Conservation (phyloP, 2,797 vertebrate species). For the Etheostoma perlongum region DNA sequence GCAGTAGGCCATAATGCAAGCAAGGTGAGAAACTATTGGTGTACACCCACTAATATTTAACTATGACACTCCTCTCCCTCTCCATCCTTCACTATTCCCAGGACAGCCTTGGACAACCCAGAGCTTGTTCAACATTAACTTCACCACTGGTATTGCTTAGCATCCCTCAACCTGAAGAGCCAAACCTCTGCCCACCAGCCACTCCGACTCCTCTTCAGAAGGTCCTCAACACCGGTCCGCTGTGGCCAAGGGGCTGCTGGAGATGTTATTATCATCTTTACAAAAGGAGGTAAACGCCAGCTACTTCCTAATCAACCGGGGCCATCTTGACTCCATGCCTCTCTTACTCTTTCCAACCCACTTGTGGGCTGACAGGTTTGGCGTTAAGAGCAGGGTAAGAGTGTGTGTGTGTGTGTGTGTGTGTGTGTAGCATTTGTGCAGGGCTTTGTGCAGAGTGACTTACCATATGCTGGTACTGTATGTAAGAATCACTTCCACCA, state of each 20-base stretch:
- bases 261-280: constrained; percentile 79
- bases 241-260: constrained; percentile 63
- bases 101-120: not conserved
- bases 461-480: not conserved
- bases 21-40: too few relatives aligned
- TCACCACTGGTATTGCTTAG: constrained; percentile 40
- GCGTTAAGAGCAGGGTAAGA: constrained; percentile 50
- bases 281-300: constrained; percentile 76
- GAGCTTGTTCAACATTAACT: constrained; percentile 41
- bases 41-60: not conserved
- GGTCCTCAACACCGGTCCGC: constrained; percentile 48
- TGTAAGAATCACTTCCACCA: not conserved
- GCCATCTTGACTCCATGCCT: constrained; percentile 73
- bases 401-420: constrained; percentile 7
- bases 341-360: constrained; percentile 55
- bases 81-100: constrained; percentile 20
- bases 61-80: not conserved
- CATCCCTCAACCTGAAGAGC: constrained; percentile 62
- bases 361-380: constrained; percentile 63
- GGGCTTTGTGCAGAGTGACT: not conserved
- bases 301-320: constrained; percentile 75
- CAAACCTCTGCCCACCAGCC: constrained; percentile 60
- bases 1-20: too few relatives aligned
- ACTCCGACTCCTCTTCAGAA: constrained; percentile 62
- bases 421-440: not conserved